Conservation (phyloP, 2,797 vertebrate genomes). For the Bovichtus variegatus region DNA sequence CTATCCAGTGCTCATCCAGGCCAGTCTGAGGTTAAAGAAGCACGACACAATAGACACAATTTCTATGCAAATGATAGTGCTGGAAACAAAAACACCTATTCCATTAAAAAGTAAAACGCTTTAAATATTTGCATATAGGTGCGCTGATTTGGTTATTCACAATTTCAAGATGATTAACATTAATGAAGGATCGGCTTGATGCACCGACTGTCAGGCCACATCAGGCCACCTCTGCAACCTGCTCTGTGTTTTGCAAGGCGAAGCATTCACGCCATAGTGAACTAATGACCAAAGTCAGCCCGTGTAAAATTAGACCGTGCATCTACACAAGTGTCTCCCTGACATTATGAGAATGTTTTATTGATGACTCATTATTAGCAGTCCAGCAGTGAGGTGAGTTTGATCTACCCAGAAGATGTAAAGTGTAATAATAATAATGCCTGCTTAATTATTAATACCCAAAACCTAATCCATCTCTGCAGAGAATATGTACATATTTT, state of each 20-base stretch:
- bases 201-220: slow-evolving; percentile 80
- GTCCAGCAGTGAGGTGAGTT: slow-evolving; percentile 83
- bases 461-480: slow-evolving; percentile 86
- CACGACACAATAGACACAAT: slow-evolving; percentile 56
- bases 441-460: slow-evolving; percentile 87
- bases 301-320: slow-evolving; percentile 84
- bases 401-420: slow-evolving; percentile 85
- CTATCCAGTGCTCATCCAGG: slow-evolving; percentile 18
- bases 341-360: slow-evolving; percentile 90
- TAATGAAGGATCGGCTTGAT: slow-evolving; percentile 80
- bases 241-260: slow-evolving; percentile 72
- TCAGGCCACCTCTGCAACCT: slow-evolving; percentile 74
- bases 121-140: slow-evolving; percentile 81
- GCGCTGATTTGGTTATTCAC: slow-evolving; percentile 65
- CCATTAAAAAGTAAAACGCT: slow-evolving; percentile 78
- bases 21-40: slow-evolving; percentile 52
- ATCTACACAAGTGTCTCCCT: slow-evolving; percentile 82
- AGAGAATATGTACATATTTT: slow-evolving; percentile 88
- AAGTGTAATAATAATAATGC: slow-evolving; percentile 88
- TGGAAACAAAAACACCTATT: slow-evolving; percentile 74
- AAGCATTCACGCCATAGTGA: slow-evolving; percentile 78
- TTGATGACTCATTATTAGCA: slow-evolving; percentile 88
- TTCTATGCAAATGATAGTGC: slow-evolving; percentile 66
- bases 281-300: slow-evolving; percentile 83
- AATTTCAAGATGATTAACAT: slow-evolving; percentile 81